Evolutionary conservation across 2,113 vertebrate species (phyloP).

Genomic region (Progne subis): DNA sequence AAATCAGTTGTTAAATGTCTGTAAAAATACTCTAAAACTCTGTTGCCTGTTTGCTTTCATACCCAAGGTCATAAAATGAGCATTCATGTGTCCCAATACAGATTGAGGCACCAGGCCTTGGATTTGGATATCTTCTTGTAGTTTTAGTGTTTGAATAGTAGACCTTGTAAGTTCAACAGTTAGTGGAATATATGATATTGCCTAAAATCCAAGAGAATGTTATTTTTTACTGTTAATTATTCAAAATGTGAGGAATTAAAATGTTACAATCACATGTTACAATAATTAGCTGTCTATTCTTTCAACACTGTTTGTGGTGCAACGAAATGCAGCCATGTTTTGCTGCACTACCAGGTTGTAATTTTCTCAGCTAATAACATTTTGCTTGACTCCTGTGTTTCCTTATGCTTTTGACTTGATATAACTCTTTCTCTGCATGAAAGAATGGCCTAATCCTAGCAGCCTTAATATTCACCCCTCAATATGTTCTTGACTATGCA

Average conservation of each 20-base stretch:
- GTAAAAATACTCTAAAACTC: neutral
- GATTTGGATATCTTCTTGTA: neutral
- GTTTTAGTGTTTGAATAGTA: neutral
- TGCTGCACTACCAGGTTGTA: neutral
- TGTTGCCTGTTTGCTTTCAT: neutral
- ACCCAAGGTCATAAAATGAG: neutral
- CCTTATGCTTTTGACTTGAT: neutral
- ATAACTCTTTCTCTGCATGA: neutral
- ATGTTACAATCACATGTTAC: neutral
- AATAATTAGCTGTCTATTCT: neutral
- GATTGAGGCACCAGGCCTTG: neutral
- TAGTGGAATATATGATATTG: neutral
- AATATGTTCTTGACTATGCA: neutral
- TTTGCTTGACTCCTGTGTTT: neutral
- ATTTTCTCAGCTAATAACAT: neutral
- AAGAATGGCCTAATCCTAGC: neutral
- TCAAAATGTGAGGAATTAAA: neutral
- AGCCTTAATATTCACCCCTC: neutral
- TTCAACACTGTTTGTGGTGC: neutral
- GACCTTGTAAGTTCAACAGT: neutral
- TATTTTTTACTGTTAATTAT: neutral
- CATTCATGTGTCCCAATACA: neutral
- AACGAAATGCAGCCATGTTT: neutral
- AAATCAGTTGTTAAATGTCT: neutral
- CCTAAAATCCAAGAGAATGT: neutral